Conservation (phyloP, 2,113 vertebrate species). For the Macaca mulatta region DNA sequence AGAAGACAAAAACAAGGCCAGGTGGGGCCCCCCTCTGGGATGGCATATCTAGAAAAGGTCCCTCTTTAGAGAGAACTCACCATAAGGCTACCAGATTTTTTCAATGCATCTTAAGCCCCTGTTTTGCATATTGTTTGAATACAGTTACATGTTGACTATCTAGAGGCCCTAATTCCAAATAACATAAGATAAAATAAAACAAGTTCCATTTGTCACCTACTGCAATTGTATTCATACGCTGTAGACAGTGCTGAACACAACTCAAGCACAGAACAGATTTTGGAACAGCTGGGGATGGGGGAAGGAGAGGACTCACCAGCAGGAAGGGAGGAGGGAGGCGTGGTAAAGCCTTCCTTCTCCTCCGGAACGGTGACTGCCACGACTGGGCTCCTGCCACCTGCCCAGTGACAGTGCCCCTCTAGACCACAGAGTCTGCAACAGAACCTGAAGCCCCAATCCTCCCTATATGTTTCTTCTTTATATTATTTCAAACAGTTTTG, state of each 20-base stretch:
- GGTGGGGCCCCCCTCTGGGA: background rate
- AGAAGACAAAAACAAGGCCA: background rate
- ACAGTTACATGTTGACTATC: slow-evolving; percentile 66
- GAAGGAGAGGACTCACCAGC: background rate
- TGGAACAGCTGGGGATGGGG: background rate
- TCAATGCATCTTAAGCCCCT: slow-evolving; percentile 13
- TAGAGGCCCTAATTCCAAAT: slow-evolving; percentile 49
- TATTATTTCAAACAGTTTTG: background rate
- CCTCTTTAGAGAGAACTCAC: background rate
- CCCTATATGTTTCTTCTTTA: background rate
- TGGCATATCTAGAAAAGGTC: background rate
- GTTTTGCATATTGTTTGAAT: slow-evolving; percentile 72
- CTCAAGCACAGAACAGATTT: slow-evolving; percentile 48
- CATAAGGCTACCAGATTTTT: slow-evolving; percentile 56
- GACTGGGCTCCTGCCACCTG: background rate
- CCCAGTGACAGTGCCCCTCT: background rate
- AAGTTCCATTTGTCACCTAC: slow-evolving; percentile 41
- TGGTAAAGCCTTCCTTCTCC: background rate
- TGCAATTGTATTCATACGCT: background rate
- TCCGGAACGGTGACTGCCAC: background rate
- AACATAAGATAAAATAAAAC: slow-evolving; percentile 53
- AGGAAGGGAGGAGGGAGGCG: background rate
- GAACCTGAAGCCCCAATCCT: background rate
- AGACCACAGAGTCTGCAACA: background rate
- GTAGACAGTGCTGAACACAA: background rate